phyloP scores from a whole-genome alignment of 2,888 invertebrate species.

The Caenorhabditis sp. region DNA sequence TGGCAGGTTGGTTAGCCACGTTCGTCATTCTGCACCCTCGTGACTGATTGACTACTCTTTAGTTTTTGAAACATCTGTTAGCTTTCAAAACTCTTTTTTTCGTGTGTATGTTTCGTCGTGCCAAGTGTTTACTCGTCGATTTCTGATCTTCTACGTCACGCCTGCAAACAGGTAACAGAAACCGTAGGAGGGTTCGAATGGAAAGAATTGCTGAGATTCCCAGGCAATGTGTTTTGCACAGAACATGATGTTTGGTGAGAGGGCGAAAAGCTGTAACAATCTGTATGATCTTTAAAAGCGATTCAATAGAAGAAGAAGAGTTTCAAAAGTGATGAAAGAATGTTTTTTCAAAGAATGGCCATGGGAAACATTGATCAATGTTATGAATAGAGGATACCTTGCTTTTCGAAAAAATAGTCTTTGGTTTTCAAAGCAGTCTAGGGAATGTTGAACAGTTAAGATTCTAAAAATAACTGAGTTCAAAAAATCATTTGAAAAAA shows the following conservation, averaged over 20 bases:
- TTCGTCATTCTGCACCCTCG: neutral
- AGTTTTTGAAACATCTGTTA: conserved; percentile 41
- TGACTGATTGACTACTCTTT: conserved; percentile 10
- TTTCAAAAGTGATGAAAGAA: too few species aligned
- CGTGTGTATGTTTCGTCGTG: neutral
- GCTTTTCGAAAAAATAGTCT: too few species aligned
- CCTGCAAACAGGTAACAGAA: conserved; percentile 29
- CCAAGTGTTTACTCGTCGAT: conserved; percentile 36
- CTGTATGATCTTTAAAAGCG: too few species aligned
- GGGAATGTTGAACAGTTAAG: too few species aligned
- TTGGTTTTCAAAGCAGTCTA: too few species aligned
- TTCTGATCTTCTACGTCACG: conserved; percentile 38
- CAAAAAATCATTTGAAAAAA: too few species aligned
- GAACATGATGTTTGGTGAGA: neutral
- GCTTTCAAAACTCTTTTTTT: conserved; percentile 13
- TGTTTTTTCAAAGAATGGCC: too few species aligned
- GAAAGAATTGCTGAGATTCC: neutral
- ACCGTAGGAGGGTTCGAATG: neutral
- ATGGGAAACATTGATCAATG: too few species aligned
- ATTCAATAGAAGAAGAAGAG: too few species aligned
- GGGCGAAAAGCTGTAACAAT: neutral
- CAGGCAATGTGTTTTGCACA: neutral
- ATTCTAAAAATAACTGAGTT: too few species aligned
- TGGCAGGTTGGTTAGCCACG: conserved; percentile 10
- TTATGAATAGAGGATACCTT: too few species aligned